Percentiles rank a stretch among this genome's conserved stretches.
Conservation (phyloP, 2,797 vertebrate genomes). For the Oreochromis grahami region DNA sequence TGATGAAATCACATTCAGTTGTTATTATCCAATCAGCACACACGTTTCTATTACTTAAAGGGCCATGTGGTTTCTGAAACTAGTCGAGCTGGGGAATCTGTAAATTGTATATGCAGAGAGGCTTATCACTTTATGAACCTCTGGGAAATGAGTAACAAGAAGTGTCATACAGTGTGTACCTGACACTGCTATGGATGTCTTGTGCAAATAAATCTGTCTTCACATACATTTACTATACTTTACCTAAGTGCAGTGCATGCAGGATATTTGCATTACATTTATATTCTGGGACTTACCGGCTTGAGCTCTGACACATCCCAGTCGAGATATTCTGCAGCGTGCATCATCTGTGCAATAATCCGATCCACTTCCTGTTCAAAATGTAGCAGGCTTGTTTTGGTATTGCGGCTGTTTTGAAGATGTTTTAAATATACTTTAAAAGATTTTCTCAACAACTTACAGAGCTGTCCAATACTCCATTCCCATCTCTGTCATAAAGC, state of each 20-base stretch:
- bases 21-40: background rate
- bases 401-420: background rate
- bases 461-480: slow-evolving; percentile 89
- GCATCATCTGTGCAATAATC: slow-evolving; percentile 95
- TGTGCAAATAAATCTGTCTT: background rate
- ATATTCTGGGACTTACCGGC: slow-evolving; percentile 75
- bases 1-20: slow-evolving; percentile 47
- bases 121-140: slow-evolving; percentile 4
- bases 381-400: background rate
- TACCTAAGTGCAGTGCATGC: background rate
- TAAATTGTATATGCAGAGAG: background rate
- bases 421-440: background rate
- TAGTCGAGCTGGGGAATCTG: background rate
- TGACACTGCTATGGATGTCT: background rate
- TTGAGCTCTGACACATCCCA: slow-evolving; percentile 93
- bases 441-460: slow-evolving; percentile 68
- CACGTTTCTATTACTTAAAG: background rate
- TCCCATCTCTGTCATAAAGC: slow-evolving; percentile 91
- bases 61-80: background rate
- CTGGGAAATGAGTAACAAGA: slow-evolving; percentile 19
- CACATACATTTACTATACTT: background rate
- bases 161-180: background rate
- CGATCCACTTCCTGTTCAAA: slow-evolving; percentile 87
- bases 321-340: slow-evolving; percentile 89
- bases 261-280: background rate